Base-by-base conservation (phyloP, 2,888 invertebrate genomes). In the Heteropelma amictum region DNA sequence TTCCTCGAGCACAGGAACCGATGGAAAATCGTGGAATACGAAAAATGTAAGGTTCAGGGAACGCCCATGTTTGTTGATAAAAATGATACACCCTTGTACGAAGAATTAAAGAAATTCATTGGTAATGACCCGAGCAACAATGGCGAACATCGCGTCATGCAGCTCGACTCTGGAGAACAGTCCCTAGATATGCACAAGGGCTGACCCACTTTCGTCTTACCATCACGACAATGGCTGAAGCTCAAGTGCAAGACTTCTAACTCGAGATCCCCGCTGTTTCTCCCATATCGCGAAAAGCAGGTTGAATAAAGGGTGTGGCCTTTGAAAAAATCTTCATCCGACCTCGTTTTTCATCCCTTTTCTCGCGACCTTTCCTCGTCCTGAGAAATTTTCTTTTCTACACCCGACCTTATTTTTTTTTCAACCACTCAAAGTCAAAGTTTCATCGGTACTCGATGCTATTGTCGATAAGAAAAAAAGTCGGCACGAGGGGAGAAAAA, bases 181-280 rank as follows among this genome's bases (percentile, higher is more conserved):
- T 79, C 77, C 77, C 74, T 80, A 81, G 83, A 83, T 82, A 82
- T 81, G 79, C 82, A 72, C 70, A 72, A 77, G 79, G 73, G 77
- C 72, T 82, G 85, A 85, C 85, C 85, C 79, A 83, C 77, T 84
- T 85, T 68, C 69, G 70, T 40, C 76, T 45, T 51, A 64, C 71
- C 68, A 72, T 79, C 72, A 30, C 79, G 78, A 85, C 85, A 85
- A 85, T 83, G 78, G 81, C 79, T 74, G 70, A 78, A 80, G n/a
- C 84, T 83, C 81, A 77, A 82, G 80, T 81, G 73, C 72, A 77
- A 75, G 72, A 74, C 73, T 73, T 61, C 47, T 68, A 64, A 54
- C 73, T 56, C 73, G 56, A 71, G 68, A 70, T 74, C 68, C 47
- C 51, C 53, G 58, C 42, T 60, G 60, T 54, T 19, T 58, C 68